phyloP scores from a whole-genome alignment of 1,140 invertebrate genomes.

The Notospermus geniculatus region DNA sequence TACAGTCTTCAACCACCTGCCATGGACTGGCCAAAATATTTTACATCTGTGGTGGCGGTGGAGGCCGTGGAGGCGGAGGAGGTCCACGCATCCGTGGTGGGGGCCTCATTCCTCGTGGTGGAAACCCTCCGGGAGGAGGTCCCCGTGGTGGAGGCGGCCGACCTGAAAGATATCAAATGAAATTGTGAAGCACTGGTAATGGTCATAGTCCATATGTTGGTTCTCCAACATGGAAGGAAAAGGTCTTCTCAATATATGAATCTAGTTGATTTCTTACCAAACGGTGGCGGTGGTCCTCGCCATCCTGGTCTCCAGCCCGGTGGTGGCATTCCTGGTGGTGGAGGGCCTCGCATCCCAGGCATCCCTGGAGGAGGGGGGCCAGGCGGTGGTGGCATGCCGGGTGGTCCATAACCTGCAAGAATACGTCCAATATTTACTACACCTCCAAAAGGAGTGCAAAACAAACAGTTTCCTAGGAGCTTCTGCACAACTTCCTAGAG shows the following conservation, averaged over 20 bases:
- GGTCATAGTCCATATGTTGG: not conserved
- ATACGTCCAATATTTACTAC: no score
- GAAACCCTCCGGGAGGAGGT: constrained; percentile 13
- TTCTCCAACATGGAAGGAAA: not conserved
- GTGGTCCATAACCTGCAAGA: constrained; percentile 3
- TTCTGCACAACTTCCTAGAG: no score
- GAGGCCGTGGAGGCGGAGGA: constrained; percentile 38
- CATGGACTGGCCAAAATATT: no score
- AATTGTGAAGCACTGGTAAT: not conserved
- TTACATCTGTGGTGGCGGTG: constrained; percentile 40
- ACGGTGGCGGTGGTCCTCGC: constrained; percentile 28
- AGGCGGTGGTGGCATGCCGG: constrained; percentile 18
- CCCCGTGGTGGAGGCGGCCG: constrained; percentile 33
- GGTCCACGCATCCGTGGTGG: constrained; percentile 24
- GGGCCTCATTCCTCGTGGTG: constrained; percentile 17
- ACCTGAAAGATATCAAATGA: constrained; percentile 10
- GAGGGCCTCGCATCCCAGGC: constrained; percentile 30
- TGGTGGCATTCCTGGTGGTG: constrained; percentile 26
- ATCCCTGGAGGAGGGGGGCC: constrained; percentile 17
- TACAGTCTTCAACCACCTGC: no score
- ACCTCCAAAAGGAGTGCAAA: no score
- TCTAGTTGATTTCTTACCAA: constrained; percentile 22
- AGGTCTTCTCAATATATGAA: not conserved
- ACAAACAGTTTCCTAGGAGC: no score
- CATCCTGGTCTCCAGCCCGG: constrained; percentile 39